phyloP scores from a whole-genome alignment of 2,113 vertebrate species.

The Pholis gunnellus region DNA sequence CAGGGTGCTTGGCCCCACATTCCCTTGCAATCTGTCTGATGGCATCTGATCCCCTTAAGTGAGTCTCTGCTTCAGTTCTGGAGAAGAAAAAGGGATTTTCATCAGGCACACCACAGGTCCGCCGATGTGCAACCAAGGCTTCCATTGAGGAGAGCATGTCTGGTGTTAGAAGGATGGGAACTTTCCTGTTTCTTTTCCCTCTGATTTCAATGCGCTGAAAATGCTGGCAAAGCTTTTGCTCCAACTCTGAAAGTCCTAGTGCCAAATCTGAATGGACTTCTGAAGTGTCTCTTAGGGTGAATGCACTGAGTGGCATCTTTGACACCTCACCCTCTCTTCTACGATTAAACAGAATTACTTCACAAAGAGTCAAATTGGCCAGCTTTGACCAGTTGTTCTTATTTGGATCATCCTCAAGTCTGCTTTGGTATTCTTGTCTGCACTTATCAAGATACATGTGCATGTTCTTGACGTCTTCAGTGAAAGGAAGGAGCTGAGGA shows the following conservation, averaged over 20 bases:
- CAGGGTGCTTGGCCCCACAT: no score
- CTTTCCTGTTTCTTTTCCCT: slow-evolving; percentile 19
- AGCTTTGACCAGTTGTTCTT: slow-evolving; percentile 10
- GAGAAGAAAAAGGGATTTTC: slow-evolving; percentile 21
- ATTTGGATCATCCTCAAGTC: neutral
- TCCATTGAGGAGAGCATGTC: slow-evolving; percentile 2
- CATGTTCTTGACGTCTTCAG: slow-evolving; percentile 13
- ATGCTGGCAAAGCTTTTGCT: slow-evolving; percentile 25
- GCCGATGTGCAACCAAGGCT: neutral
- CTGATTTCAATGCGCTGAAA: slow-evolving; percentile 17
- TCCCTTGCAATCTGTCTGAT: no score
- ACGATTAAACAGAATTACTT: slow-evolving; percentile 9
- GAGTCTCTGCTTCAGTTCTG: neutral
- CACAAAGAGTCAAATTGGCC: slow-evolving; percentile 20
- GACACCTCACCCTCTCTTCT: slow-evolving; percentile 12
- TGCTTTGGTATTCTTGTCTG: neutral
- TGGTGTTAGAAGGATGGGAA: slow-evolving; percentile 1
- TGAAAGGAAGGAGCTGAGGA: slow-evolving; percentile 52
- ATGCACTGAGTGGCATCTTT: neutral
- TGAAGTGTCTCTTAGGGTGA: neutral
- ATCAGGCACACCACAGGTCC: neutral
- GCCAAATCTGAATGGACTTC: slow-evolving; percentile 7
- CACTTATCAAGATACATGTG: slow-evolving; percentile 7
- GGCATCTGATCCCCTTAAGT: no score
- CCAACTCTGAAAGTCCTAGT: neutral